Evolutionary conservation across 2,113 vertebrate genomes (phyloP), one percentile per base, ranked within the genome.

Genomic region (Isichthys henryi): DNA sequence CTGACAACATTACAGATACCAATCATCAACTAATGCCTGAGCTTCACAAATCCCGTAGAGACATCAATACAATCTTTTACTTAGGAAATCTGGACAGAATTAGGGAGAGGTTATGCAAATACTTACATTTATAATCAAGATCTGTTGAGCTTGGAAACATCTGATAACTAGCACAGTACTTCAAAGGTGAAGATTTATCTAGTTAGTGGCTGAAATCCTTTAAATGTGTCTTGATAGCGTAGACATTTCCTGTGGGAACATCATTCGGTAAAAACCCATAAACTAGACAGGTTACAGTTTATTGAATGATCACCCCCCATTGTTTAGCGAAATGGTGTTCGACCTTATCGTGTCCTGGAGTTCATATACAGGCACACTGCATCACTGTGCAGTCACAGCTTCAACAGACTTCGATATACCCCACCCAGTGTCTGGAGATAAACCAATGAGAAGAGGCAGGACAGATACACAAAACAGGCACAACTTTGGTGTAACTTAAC

Each of bases 321-420:
- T 86, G 82, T 91, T 94, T 94, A 95, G 94, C 94, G 93, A 95
- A 94, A 94, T 91, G 90, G 92, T 92, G 56, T 70, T 62, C 21
- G 6, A 94, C 90, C 93, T 89, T 88, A 77, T 92, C 91, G 92
- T 93, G 90, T 93, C 93, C 93, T 93, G 88, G 92, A 89, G 90
- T 93, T 95, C 90, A 95, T 94, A 95, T 94, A 95, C 93, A 93
- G 91, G 94, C 95, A 95, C 95, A 95, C 95, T 93, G 94, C 92
- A 91, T 95, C 94, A 94, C 94, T 92, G 94, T 94, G 95, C 94
- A 92, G 94, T 95, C 94, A 95, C 94, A 95, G 93, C 95, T 94
- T 93, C 94, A 93, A 92, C 94, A 93, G 92, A 93, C 92, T 90
- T 93, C 90, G 92, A 92, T 87, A 92, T 91, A 88, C 92, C 10